These are phyloP conservation scores for Aspidiotus destructor DNA, from an alignment of 2,888 invertebrate species.

Conservation along the genomic window DNA sequence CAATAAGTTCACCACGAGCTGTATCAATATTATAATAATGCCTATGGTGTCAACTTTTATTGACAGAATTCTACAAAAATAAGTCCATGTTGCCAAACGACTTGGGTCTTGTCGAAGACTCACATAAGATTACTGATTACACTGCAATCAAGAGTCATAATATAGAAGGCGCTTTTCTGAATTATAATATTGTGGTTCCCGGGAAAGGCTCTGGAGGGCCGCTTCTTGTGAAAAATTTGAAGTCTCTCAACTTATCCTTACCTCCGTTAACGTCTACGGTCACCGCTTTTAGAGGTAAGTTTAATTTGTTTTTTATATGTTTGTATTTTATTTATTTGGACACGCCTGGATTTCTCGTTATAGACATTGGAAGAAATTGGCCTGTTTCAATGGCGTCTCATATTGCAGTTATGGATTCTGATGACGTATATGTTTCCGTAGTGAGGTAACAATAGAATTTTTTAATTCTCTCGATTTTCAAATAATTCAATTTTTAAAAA, in stretches of 20 bases:
- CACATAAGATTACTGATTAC: constrained; percentile 30
- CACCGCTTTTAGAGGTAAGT: constrained; percentile 29
- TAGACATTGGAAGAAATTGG: constrained; percentile 37
- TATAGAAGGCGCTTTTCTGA: constrained; percentile 34
- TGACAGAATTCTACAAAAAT: constrained; percentile 34
- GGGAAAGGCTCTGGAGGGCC: constrained; percentile 39
- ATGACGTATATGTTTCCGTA: constrained; percentile 57
- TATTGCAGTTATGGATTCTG: constrained; percentile 54
- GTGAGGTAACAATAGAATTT: constrained; percentile 48
- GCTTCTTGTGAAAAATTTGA: constrained; percentile 37
- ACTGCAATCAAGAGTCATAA: constrained; percentile 24
- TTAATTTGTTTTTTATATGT: not conserved
- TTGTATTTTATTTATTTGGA: not conserved
- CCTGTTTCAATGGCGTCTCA: constrained; percentile 45
- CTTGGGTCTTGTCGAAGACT: not conserved
- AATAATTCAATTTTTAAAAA: not conserved
- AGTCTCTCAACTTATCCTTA: constrained; percentile 35
- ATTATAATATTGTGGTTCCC: constrained; percentile 38
- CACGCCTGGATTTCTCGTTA: not conserved
- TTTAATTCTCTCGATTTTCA: constrained; percentile 31
- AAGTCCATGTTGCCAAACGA: constrained; percentile 23
- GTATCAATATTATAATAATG: too few species aligned
- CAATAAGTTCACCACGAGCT: too few species aligned
- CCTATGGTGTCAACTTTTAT: constrained; percentile 4
- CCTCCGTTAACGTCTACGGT: constrained; percentile 26